These are phyloP conservation scores for Pyxicephalus adspersus DNA, from an alignment of 2,113 vertebrate genomes.

Conservation along the genomic window DNA sequence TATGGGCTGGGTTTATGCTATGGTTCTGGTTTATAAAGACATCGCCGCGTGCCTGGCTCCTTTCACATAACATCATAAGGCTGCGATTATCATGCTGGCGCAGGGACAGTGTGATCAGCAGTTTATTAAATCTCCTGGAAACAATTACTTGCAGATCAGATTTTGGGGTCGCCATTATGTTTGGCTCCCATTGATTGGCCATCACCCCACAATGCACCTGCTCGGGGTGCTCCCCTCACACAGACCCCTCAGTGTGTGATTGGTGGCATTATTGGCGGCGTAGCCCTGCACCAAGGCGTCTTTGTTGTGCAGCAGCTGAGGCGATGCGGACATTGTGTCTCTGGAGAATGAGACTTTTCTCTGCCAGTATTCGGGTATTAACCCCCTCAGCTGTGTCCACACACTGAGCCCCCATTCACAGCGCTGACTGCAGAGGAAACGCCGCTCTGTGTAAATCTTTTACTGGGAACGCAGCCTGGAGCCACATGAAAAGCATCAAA, in stretches of 20 bases:
- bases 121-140: background rate
- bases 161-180: background rate
- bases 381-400: conserved; percentile 28
- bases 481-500: conserved; percentile 14
- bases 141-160: background rate
- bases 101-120: background rate
- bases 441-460: conserved; percentile 1
- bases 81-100: too few species aligned
- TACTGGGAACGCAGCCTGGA: background rate
- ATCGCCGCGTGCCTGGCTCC: too few species aligned
- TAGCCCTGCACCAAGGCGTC: background rate
- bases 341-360: conserved; percentile 26
- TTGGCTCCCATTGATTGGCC: background rate
- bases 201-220: conserved; percentile 1
- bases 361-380: background rate
- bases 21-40: too few species aligned
- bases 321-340: conserved; percentile 14
- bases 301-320: conserved; percentile 37
- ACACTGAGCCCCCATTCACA: conserved; percentile 34
- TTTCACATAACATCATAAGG: too few species aligned
- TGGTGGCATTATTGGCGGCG: background rate
- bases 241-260: background rate
- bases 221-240: background rate
- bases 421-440: background rate
- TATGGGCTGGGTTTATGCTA: too few species aligned